Base-by-base conservation (phyloP, 1,140 invertebrate genomes). In the Drosophila erecta region DNA sequence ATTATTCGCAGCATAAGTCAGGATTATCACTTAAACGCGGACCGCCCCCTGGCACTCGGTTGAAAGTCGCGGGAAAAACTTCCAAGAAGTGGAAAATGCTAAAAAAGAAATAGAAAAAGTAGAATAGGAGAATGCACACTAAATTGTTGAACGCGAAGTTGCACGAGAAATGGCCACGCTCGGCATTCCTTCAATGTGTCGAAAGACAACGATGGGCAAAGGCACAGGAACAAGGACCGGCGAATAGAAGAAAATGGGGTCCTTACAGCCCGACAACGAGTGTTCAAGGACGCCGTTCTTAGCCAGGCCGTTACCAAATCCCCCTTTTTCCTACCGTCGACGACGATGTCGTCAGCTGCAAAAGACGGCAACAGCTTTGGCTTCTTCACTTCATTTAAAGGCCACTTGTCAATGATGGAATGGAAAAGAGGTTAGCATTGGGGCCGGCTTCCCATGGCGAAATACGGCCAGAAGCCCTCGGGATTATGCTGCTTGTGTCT, bases 1-100 rank as follows among this genome's bases (percentile, higher is more conserved):
- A 86, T 86, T 87, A 73, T 87, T 69, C 66, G 62, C 75, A 87
- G 83, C 78, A 87, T 79, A 87, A 87, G 83, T 81, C 83, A 73
- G 79, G 78, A 87, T 87, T 80, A 85, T 85, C 81, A 85, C 81
- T 85, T 86, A 79, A 86, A 76, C 51, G 76, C 54, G 41, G 55
- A 40, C 41, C 58, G 41, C 27, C 47, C 64, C 46, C 40, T 22
- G 27, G 62, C 60, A 86, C 62, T 86, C 74, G 47, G 78, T 54
- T 49, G 60, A 65, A 77, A 66, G 67, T 65, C 61, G 57, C 77
- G 60, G 14, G 51, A 76, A 49, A 64, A 81, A 51, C 66, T 58
- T 70, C 55, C 60, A 49, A 50, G 54, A 75, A 76, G 49, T 46
- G 47, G 40, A 33, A 15, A 47, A 51, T 44, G 49, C 41, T 44